Conservation (phyloP, 2,113 vertebrate genomes). For the Eublepharis macularius region DNA sequence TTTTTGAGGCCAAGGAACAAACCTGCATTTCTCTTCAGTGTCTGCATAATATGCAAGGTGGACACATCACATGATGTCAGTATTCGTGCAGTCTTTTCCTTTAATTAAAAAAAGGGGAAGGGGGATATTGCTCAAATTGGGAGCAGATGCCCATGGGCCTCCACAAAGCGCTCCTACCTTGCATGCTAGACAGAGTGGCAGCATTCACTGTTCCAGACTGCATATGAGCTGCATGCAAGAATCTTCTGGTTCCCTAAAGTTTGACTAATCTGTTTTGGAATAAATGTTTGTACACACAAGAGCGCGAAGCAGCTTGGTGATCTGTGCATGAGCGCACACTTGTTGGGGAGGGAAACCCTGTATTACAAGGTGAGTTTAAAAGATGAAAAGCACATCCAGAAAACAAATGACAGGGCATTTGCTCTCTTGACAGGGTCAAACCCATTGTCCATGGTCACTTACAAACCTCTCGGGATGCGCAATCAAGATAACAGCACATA, state of each 20-base stretch:
- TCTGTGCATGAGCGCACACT: background rate
- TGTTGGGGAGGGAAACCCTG: too few species aligned
- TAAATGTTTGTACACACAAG: background rate
- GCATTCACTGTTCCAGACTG: background rate
- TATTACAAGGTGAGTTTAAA: too few species aligned
- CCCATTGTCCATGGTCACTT: too few species aligned
- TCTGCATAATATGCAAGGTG: background rate
- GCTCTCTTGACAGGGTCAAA: too few species aligned
- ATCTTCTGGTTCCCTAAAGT: background rate
- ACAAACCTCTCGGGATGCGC: too few species aligned
- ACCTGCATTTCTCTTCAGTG: background rate
- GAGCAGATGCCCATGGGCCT: background rate
- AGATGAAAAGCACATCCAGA: too few species aligned
- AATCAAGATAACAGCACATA: too few species aligned
- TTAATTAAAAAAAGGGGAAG: background rate
- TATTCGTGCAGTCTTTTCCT: background rate
- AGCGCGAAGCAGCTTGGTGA: background rate
- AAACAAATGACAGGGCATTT: too few species aligned
- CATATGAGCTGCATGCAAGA: background rate
- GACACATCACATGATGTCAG: background rate
- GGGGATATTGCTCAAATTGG: background rate
- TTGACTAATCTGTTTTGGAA: background rate
- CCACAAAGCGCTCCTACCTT: background rate
- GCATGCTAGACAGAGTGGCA: background rate
- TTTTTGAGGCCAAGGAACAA: too few species aligned